A percentile compares a stretch with the other conserved stretches of the same genome.
Evolutionary conservation across 2,113 vertebrate genomes (phyloP).

Genomic region (Chelonoidis abingdonii): DNA sequence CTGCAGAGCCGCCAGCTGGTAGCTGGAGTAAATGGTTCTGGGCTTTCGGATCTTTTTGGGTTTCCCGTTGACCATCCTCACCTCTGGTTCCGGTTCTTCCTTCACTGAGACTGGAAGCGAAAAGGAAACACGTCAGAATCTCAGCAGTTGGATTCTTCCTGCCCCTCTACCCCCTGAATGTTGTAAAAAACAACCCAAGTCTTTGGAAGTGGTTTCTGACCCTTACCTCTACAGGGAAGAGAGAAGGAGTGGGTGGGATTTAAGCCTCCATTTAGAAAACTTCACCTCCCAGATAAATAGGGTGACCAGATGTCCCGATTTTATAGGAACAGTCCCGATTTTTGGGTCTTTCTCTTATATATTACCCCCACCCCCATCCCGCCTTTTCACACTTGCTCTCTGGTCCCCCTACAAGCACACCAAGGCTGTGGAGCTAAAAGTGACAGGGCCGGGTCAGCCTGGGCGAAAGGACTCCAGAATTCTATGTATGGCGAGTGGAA

Average conservation of each 20-base stretch:
- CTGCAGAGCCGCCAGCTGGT: conserved; percentile 96
- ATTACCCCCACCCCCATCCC: too few relatives aligned
- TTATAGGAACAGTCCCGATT: too few relatives aligned
- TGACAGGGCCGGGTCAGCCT: background rate
- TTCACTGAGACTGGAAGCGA: conserved; percentile 85
- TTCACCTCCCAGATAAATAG: too few relatives aligned
- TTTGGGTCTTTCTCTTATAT: too few relatives aligned
- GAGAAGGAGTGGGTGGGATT: too few relatives aligned
- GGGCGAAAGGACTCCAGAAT: background rate
- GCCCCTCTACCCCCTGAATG: accelerated
- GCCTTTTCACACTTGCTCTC: too few relatives aligned
- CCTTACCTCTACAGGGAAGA: background rate
- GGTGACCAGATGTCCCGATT: too few relatives aligned
- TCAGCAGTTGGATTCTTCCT: background rate
- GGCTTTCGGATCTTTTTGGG: conserved; percentile 99
- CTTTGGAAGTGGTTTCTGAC: background rate
- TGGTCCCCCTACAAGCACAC: too few relatives aligned
- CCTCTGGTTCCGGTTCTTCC: conserved; percentile 96
- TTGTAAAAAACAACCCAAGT: background rate
- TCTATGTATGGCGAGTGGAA: background rate
- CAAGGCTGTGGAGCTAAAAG: too few relatives aligned
- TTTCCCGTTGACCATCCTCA: conserved; percentile 99
- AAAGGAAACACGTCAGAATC: background rate
- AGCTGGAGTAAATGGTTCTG: conserved; percentile 98
- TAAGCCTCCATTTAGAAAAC: too few relatives aligned